Evolutionary conservation across 2,888 invertebrate species (phyloP), one percentile per base, ranked within the genome.

Genomic region (Caenorhabditis japonica): DNA sequence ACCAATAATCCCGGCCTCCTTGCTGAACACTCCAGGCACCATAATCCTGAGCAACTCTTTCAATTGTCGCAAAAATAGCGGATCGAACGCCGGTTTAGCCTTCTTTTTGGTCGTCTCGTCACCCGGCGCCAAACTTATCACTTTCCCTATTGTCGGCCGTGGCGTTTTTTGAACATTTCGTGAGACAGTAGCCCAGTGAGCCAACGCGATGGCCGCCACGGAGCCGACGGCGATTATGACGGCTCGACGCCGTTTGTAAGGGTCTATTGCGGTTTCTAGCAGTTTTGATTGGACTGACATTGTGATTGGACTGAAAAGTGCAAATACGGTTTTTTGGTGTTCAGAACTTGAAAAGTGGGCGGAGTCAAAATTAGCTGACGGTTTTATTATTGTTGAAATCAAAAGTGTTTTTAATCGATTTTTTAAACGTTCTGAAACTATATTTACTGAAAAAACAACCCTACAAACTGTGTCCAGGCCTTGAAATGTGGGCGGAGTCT

Each of bases 11-110:
- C 77, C 79, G 4, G 81, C 74, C 53, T 85, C 84, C 51, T 73
- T 80, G 23, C 75, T 75, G 51, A 85, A 84, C 23, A 83, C 30
- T 10, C 82, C 78, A 10, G 85, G 85, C n/a, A 85, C 68, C 85
- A 85, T 85, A 39, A 85, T 84, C 51, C 81, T 84, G 34, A 85
- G 34, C 23, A 85, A 66, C 8, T 66, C 59, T 23, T 64, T 62
- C 19, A 85, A 52, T 39, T 80, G 78, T 36, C 36, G 68, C 53
- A 78, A 41, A 59, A 85, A 85, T 4, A 74, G 47, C 7, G 80
- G 75, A 33, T 85, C 81, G 27, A 84, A 72, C 8, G 60, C 64
- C n/a, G 10, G 52, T 43, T 72, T 70, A 25, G 70, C 62, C 1
- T 30, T 51, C 30, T 55, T 77, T 21, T 53, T 55, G 4, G 47